Evolutionary conservation across 2,888 invertebrate species (phyloP).

Genomic region (Podabrus alpinus): DNA sequence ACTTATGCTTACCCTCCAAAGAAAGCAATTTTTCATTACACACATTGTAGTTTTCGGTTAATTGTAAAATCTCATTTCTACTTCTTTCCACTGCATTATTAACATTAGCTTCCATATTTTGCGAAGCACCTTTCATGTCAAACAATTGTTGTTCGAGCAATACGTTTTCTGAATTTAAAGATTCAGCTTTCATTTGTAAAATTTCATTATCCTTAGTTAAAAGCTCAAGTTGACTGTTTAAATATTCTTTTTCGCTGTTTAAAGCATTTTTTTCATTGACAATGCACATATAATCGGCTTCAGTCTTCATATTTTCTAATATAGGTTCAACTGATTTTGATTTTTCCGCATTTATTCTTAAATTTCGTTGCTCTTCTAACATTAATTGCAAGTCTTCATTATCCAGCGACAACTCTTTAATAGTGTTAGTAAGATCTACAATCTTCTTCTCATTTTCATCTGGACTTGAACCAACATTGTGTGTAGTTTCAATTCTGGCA

Average conservation of each 20-base stretch:
- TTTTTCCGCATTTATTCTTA: slow-evolving; percentile 48
- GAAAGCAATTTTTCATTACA: background rate
- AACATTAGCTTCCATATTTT: background rate
- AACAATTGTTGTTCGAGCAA: background rate
- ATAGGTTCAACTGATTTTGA: slow-evolving; percentile 38
- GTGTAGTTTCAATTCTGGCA: slow-evolving; percentile 11
- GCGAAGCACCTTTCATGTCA: background rate
- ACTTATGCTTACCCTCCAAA: background rate
- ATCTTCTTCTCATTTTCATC: slow-evolving; percentile 48
- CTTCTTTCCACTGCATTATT: background rate
- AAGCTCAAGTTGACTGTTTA: background rate
- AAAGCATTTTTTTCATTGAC: slow-evolving; percentile 33
- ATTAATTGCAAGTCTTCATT: slow-evolving; percentile 64
- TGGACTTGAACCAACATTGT: slow-evolving; percentile 9
- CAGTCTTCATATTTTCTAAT: slow-evolving; percentile 41
- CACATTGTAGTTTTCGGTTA: background rate
- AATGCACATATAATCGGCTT: slow-evolving; percentile 38
- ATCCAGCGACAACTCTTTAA: slow-evolving; percentile 64
- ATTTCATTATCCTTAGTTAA: slow-evolving; percentile 11
- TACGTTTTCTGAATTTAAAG: background rate
- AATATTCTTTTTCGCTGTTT: slow-evolving; percentile 38
- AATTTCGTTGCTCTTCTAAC: slow-evolving; percentile 59
- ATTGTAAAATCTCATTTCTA: background rate
- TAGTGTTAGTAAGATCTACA: slow-evolving; percentile 59
- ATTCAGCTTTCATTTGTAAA: slow-evolving; percentile 11